phyloP scores from a whole-genome alignment of 2,888 invertebrate genomes.

The Nipponacmea schrenckii region DNA sequence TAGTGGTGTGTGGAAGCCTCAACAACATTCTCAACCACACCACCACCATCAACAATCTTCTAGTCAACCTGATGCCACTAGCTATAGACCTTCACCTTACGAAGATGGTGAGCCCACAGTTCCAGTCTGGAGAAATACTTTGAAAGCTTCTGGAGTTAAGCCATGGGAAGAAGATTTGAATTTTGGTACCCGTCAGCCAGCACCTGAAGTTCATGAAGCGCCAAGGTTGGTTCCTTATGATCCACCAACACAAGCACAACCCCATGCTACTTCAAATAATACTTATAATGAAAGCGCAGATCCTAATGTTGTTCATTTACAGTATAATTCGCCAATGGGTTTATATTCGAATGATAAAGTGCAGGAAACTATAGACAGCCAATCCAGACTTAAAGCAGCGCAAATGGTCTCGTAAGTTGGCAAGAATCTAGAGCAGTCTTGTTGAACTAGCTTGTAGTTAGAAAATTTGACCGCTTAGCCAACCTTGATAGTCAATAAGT shows the following conservation, averaged over 20 bases:
- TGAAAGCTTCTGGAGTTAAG: slow-evolving; percentile 40
- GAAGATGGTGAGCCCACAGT: slow-evolving; percentile 13
- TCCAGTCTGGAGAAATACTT: slow-evolving; percentile 48
- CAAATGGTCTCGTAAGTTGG: slow-evolving; percentile 35
- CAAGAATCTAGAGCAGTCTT: slow-evolving; percentile 15
- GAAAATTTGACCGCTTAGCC: not conserved
- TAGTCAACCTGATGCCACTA: not conserved
- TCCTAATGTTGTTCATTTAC: slow-evolving; percentile 61
- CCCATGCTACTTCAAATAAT: slow-evolving; percentile 9
- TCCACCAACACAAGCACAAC: slow-evolving; percentile 24
- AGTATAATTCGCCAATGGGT: slow-evolving; percentile 67
- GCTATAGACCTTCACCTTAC: not conserved
- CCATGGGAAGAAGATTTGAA: slow-evolving; percentile 36
- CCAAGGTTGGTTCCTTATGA: slow-evolving; percentile 32
- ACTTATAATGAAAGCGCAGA: slow-evolving; percentile 25
- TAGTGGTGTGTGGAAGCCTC: slow-evolving; percentile 2
- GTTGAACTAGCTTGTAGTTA: not conserved
- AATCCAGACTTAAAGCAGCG: slow-evolving; percentile 47
- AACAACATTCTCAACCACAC: not conserved
- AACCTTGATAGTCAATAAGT: not conserved
- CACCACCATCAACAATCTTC: not conserved
- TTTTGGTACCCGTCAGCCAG: slow-evolving; percentile 21
- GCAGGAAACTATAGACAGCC: slow-evolving; percentile 55
- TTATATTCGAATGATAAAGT: slow-evolving; percentile 65
- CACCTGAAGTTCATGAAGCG: slow-evolving; percentile 19